These are phyloP conservation scores for Ondatra zibethicus DNA, from an alignment of 2,113 vertebrate genomes.

Conservation along the genomic window DNA sequence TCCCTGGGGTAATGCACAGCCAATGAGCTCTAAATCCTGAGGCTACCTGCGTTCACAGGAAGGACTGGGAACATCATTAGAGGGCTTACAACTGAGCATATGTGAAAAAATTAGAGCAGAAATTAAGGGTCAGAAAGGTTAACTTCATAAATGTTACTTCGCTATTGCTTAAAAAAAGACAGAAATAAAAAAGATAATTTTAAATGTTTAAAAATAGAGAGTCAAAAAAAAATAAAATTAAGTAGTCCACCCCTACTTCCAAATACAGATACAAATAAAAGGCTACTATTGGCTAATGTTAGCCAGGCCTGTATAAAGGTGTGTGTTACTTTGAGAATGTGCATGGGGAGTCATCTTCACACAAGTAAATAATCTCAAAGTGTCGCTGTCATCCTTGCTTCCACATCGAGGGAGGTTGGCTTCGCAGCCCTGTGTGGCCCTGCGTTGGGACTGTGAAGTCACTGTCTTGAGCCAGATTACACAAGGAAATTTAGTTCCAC, in stretches of 20 bases:
- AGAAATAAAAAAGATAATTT: conserved; percentile 33
- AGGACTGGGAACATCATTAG: conserved; percentile 81
- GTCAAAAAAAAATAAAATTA: no score
- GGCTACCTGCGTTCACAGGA: conserved; percentile 83
- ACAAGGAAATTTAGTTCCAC: conserved; percentile 71
- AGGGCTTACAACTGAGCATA: conserved; percentile 77
- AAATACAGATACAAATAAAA: background rate
- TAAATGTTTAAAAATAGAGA: background rate
- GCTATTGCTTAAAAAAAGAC: background rate
- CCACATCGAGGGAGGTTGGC: background rate
- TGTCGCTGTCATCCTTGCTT: background rate
- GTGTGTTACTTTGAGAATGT: conserved; percentile 52
- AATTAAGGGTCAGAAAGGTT: conserved; percentile 83
- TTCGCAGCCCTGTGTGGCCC: background rate
- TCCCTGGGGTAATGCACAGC: conserved; percentile 84
- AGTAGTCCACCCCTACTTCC: background rate
- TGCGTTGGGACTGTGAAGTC: background rate
- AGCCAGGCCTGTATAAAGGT: conserved; percentile 7
- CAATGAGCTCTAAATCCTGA: conserved; percentile 87
- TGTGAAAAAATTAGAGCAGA: conserved; percentile 85
- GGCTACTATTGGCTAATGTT: conserved; percentile 6
- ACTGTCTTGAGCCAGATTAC: conserved; percentile 65
- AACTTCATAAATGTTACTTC: conserved; percentile 69
- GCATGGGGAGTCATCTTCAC: conserved; percentile 51
- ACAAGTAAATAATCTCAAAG: background rate